Percentiles rank a stretch among this genome's conserved stretches.
phyloP scores from a whole-genome alignment of 1,140 invertebrate species.

The Lepidurus apus region DNA sequence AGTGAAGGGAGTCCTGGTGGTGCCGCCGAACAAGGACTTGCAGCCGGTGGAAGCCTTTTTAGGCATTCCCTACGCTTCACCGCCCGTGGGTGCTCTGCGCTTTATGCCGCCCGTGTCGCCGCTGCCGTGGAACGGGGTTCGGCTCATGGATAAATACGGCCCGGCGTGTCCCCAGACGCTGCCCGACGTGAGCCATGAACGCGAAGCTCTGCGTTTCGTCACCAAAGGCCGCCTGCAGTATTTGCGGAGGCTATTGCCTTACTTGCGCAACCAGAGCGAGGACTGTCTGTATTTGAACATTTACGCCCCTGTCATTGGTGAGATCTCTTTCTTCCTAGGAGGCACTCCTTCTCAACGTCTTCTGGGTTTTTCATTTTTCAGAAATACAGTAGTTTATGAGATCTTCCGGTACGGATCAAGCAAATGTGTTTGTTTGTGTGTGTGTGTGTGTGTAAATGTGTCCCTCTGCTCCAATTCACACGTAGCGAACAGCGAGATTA shows the following conservation, averaged over 20 bases:
- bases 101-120: conserved; percentile 52
- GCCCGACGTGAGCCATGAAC: conserved; percentile 44
- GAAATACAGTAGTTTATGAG: too few species aligned
- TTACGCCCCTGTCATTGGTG: conserved; percentile 62
- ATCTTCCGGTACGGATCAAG: too few species aligned
- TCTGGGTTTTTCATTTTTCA: not conserved
- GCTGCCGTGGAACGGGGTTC: conserved; percentile 37
- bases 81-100: conserved; percentile 51
- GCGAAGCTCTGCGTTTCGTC: conserved; percentile 40
- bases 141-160: conserved; percentile 36
- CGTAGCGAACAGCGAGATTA: not conserved
- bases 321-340: conserved; percentile 1
- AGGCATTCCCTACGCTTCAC: conserved; percentile 55
- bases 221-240: conserved; percentile 60
- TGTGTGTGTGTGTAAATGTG: not conserved
- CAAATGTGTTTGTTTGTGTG: too few species aligned
- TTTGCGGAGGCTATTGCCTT: conserved; percentile 61
- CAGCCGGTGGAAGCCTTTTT: conserved; percentile 65
- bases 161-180: conserved; percentile 39
- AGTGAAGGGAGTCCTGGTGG: conserved; percentile 63
- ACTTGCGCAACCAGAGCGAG: conserved; percentile 73
- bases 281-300: conserved; percentile 91
- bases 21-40: conserved; percentile 65
- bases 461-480: conserved; percentile 11
- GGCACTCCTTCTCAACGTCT: not conserved